These are phyloP conservation scores for Origma solitaria DNA, from an alignment of 2,113 vertebrate species.

Conservation along the genomic window DNA sequence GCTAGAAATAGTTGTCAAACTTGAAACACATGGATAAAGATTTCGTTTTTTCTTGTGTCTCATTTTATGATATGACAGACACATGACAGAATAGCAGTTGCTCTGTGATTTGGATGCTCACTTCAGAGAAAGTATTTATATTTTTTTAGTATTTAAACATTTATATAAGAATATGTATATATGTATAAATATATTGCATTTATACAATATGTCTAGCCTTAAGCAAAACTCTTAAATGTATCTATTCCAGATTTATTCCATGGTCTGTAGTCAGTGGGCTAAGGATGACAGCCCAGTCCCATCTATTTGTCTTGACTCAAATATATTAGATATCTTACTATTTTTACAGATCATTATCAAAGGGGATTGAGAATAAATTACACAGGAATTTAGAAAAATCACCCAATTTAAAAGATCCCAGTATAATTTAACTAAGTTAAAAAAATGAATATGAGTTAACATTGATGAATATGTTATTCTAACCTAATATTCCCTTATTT, in stretches of 20 bases:
- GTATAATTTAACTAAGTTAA: not conserved
- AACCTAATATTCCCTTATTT: not conserved
- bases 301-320: not conserved
- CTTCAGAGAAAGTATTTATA: not conserved
- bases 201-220: not conserved
- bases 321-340: not conserved
- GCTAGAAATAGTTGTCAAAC: not conserved
- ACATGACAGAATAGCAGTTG: not conserved
- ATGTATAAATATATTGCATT: not conserved
- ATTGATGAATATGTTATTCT: not conserved
- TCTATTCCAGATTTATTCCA: not conserved
- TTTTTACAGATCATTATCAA: not conserved
- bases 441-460: not conserved
- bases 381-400: not conserved
- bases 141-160: not conserved
- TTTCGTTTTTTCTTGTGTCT: not conserved
- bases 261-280: not conserved
- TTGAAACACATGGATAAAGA: not conserved
- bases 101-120: not conserved
- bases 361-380: not conserved
- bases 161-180: not conserved
- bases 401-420: not conserved
- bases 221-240: not conserved
- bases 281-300: not conserved
- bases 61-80: not conserved